phyloP scores from a whole-genome alignment of 2,888 invertebrate genomes.

The Lapara coniferarum region DNA sequence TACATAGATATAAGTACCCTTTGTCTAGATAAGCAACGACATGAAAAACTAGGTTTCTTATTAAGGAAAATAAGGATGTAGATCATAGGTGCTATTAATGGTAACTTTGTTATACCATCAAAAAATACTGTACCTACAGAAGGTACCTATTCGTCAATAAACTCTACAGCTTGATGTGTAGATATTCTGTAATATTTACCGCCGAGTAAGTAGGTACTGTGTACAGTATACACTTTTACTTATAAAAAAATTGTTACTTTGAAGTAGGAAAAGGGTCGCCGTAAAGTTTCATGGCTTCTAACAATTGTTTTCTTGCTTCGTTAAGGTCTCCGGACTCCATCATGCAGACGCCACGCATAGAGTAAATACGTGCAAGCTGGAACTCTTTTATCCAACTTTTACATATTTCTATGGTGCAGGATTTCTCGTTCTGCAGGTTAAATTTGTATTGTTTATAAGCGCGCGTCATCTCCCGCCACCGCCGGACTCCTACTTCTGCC shows the following conservation, averaged over 20 bases:
- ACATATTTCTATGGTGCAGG: slow-evolving; percentile 38
- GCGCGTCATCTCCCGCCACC: too few species aligned
- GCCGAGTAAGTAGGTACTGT: too few species aligned
- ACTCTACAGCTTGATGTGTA: too few species aligned
- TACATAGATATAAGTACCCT: too few species aligned
- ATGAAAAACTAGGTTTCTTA: too few species aligned
- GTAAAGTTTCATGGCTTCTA: slow-evolving; percentile 60
- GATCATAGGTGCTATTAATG: too few species aligned
- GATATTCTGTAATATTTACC: too few species aligned
- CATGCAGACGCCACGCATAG: slow-evolving; percentile 60
- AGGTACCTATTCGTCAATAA: too few species aligned
- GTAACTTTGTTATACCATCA: too few species aligned
- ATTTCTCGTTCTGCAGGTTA: slow-evolving; percentile 41
- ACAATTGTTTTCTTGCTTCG: slow-evolving; percentile 57
- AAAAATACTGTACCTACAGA: too few species aligned
- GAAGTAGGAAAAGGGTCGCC: slow-evolving; percentile 57
- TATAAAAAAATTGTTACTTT: slow-evolving; percentile 41
- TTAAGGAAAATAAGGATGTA: too few species aligned
- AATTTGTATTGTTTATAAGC: neutral
- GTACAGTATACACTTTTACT: neutral
- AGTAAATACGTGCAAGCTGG: slow-evolving; percentile 55
- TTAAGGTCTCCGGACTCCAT: slow-evolving; percentile 57
- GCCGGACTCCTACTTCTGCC: neutral
- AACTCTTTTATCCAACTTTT: slow-evolving; percentile 61
- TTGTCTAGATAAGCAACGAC: too few species aligned